Evolutionary conservation across 2,113 vertebrate genomes (phyloP).

Genomic region (Ploceus nigricollis): DNA sequence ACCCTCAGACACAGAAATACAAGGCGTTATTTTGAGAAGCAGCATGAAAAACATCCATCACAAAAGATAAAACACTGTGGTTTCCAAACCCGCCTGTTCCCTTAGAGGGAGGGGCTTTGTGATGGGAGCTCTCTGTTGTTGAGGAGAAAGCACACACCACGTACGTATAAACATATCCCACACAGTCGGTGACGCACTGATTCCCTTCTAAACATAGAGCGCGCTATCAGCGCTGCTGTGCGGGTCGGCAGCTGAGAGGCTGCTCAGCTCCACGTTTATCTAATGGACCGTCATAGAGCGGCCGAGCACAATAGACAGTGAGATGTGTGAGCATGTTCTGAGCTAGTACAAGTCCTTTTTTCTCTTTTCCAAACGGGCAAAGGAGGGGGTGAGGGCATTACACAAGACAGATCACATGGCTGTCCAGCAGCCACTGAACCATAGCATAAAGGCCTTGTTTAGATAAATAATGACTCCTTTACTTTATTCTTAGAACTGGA

Average conservation of each 20-base stretch:
- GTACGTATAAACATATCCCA: slow-evolving; percentile 25
- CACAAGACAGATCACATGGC: slow-evolving; percentile 64
- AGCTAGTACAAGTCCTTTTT: slow-evolving; percentile 38
- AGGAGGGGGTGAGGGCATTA: slow-evolving; percentile 51
- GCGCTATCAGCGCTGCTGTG: slow-evolving; percentile 37
- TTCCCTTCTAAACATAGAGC: slow-evolving; percentile 65
- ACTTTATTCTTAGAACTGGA: slow-evolving; percentile 60
- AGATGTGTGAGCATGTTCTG: slow-evolving; percentile 57
- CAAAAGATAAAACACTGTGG: neutral
- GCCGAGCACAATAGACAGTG: slow-evolving; percentile 61
- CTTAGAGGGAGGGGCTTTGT: slow-evolving; percentile 13
- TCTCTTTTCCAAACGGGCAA: slow-evolving; percentile 10
- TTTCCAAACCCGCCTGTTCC: neutral
- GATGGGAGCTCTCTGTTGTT: slow-evolving; percentile 6
- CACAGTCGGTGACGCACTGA: slow-evolving; percentile 4
- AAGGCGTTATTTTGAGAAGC: slow-evolving; percentile 14
- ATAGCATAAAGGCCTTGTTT: slow-evolving; percentile 62
- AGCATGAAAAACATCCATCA: neutral
- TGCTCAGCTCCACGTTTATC: slow-evolving; percentile 64
- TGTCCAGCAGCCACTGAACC: slow-evolving; percentile 52
- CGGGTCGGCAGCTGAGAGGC: slow-evolving; percentile 21
- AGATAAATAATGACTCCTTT: slow-evolving; percentile 64
- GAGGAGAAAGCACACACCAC: neutral
- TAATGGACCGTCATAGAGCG: slow-evolving; percentile 58
- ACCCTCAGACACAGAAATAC: neutral